Evolutionary conservation across 2,888 invertebrate species (phyloP).

Genomic region (Elgonia sp.): DNA sequence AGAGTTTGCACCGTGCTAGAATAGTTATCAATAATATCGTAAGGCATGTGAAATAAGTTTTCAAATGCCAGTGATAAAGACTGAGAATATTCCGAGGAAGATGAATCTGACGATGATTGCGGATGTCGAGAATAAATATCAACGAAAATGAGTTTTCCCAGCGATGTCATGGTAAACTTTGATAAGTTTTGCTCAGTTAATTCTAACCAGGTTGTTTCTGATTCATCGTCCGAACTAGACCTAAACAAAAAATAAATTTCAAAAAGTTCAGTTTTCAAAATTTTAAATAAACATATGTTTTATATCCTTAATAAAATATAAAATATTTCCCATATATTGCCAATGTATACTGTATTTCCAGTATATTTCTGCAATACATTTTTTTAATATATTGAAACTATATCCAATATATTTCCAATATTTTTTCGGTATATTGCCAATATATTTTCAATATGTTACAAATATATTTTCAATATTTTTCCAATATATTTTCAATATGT

Average conservation of each 20-base stretch:
- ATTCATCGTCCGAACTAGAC: slow-evolving; percentile 77
- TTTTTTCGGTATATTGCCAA: too few species aligned
- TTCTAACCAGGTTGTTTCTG: slow-evolving; percentile 76
- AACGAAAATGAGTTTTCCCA: slow-evolving; percentile 84
- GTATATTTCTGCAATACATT: too few species aligned
- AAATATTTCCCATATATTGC: too few species aligned
- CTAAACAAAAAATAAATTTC: slow-evolving; percentile 68
- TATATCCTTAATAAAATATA: too few species aligned
- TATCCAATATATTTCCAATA: too few species aligned
- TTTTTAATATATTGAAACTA: too few species aligned
- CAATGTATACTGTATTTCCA: too few species aligned
- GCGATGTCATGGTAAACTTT: slow-evolving; percentile 85
- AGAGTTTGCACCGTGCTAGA: slow-evolving; percentile 81
- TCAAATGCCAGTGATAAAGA: slow-evolving; percentile 85
- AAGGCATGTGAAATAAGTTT: slow-evolving; percentile 84
- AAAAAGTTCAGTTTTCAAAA: too few species aligned
- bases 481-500: too few species aligned
- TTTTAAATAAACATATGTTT: too few species aligned
- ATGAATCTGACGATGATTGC: slow-evolving; percentile 76
- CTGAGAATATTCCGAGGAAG: slow-evolving; percentile 78
- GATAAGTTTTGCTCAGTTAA: slow-evolving; percentile 59
- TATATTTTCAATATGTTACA: too few species aligned
- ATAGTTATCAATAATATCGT: slow-evolving; percentile 84
- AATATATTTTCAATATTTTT: too few species aligned
- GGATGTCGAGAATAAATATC: slow-evolving; percentile 83